Percentiles rank a stretch among this genome's conserved stretches.
These are phyloP conservation scores for Thripadectes ignobilis DNA, from an alignment of 2,797 vertebrate species.

Conservation along the genomic window DNA sequence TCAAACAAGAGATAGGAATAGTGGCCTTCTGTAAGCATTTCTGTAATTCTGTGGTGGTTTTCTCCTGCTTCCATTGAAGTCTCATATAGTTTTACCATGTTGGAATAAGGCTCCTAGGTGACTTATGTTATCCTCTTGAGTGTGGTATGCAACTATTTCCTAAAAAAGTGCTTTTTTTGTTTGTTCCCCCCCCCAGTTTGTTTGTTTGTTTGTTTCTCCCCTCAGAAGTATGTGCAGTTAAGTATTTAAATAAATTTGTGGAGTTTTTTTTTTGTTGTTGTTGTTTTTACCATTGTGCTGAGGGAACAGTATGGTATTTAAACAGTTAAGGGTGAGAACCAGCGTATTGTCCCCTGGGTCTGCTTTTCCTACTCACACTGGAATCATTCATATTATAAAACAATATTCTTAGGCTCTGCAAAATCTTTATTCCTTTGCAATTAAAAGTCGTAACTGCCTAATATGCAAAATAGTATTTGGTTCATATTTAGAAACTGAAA, in stretches of 20 bases:
- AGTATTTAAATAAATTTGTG: neutral
- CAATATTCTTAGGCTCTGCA: neutral
- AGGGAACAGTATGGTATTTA: neutral
- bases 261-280: neutral
- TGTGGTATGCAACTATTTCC: neutral
- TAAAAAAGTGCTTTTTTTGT: neutral
- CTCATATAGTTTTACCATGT: neutral
- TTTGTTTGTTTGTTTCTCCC: neutral
- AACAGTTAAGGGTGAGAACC: neutral
- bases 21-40: neutral
- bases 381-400: neutral
- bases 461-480: neutral
- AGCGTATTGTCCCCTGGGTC: neutral
- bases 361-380: neutral
- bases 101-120: neutral
- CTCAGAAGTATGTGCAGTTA: neutral
- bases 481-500: neutral
- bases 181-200: neutral
- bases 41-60: neutral
- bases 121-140: neutral
- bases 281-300: neutral
- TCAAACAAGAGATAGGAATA: neutral
- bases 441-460: neutral
- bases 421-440: neutral
- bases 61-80: neutral